Base-by-base conservation (phyloP, 2,888 invertebrate species). In the Calliopum simillimum region DNA sequence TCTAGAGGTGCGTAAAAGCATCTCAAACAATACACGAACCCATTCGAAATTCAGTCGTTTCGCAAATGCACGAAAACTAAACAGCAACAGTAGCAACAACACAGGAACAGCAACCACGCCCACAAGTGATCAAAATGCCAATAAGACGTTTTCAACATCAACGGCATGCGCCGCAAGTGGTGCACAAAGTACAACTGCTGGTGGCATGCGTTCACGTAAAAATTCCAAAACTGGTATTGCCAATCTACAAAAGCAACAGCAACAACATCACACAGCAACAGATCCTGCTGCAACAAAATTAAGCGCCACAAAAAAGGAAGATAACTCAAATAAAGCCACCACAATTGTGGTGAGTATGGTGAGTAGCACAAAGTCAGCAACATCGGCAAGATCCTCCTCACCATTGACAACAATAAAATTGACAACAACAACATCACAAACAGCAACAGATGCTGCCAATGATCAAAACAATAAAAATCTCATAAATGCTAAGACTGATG, bases 261-360 rank as follows among this genome's bases (percentile, higher is more conserved):
- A 70, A 33, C 12, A n/a, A 58, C 47, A 62, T 51, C 4, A 65
- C 61, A 43, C 21, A 69, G 68, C 64, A 56, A 41, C 16, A 74
- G 75, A 73, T 33, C 8, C 33, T 6, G 8, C 33, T 33, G 33
- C 64, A 70, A 43, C 69, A 49, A 62, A 44, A 63, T 64, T 41
- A 58, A 56, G 13, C 2, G 59, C 75, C n/a, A 51, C 41, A 44
- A 51, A 74, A 6, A 63, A 71, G 1, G 71, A 72, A 5, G 56
- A 71, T 21, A 71, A 82, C 8, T 53, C 73, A 5, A 74, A 75
- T 14, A 81, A 78, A 66, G 78, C 82, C 16, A 84, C 82, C 70
- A 85, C 85, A 11, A 83, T 86, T 58, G 83, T 84, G 64, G 85
- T 84, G 25, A 84, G 83, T 73, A 84, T 84, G 83, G 81, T 84